Percentiles rank a stretch among this genome's conserved stretches.
Evolutionary conservation across 1,140 invertebrate genomes (phyloP).

Genomic region (Chrysomallon squamiferum): DNA sequence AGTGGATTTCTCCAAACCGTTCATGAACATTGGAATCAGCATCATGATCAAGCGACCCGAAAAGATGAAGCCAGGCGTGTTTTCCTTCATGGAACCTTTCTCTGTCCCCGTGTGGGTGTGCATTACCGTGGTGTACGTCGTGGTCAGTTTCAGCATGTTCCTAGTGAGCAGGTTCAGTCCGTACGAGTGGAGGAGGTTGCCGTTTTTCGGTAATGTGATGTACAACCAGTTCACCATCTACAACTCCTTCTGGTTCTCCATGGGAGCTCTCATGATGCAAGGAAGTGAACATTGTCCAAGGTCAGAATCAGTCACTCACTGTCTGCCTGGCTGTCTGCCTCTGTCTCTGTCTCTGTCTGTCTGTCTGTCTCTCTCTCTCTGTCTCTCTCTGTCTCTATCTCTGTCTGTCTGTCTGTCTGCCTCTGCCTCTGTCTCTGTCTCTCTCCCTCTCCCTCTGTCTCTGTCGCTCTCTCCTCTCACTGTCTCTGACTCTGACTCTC

Average conservation of each 20-base stretch:
- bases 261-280: slow-evolving; percentile 98
- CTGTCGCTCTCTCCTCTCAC: too few relatives aligned
- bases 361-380: too few relatives aligned
- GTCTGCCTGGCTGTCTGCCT: too few relatives aligned
- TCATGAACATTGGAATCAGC: slow-evolving; percentile 63
- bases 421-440: too few relatives aligned
- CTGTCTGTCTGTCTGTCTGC: too few relatives aligned
- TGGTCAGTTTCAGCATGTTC: slow-evolving; percentile 82
- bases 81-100: slow-evolving; percentile 93
- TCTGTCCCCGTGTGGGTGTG: slow-evolving; percentile 71
- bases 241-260: slow-evolving; percentile 81
- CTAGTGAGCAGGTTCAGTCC: slow-evolving; percentile 70
- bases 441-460: too few relatives aligned
- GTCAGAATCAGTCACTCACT: too few relatives aligned
- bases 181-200: slow-evolving; percentile 56
- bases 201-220: slow-evolving; percentile 68
- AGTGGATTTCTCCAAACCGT: slow-evolving; percentile 63
- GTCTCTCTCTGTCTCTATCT: too few relatives aligned
- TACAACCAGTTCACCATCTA: slow-evolving; percentile 79
- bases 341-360: too few relatives aligned
- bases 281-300: slow-evolving; percentile 81
- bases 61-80: slow-evolving; percentile 83
- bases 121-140: slow-evolving; percentile 94
- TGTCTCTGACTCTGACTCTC: too few relatives aligned
- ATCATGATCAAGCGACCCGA: slow-evolving; percentile 62